These are phyloP conservation scores for Monochamus saltuarius DNA, from an alignment of 1,140 invertebrate species.

Conservation along the genomic window DNA sequence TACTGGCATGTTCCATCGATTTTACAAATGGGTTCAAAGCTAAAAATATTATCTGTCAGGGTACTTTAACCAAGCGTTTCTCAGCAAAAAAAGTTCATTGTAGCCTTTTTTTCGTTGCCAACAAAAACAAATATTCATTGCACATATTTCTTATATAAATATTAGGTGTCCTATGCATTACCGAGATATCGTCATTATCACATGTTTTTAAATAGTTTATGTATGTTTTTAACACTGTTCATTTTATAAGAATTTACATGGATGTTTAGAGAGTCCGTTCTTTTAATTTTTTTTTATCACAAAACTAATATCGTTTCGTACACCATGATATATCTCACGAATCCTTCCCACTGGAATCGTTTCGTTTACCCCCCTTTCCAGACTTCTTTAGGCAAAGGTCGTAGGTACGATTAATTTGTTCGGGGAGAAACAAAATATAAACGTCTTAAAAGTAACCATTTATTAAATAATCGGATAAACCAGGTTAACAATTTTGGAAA, in stretches of 20 bases:
- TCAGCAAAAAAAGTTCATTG: constrained; percentile 25
- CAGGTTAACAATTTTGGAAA: not conserved
- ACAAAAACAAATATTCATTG: constrained; percentile 40
- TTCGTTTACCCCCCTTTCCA: not conserved
- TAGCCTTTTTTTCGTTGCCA: constrained; percentile 38
- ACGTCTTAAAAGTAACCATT: constrained; percentile 2
- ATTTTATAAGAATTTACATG: constrained; percentile 26
- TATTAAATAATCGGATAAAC: not conserved
- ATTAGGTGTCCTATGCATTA: constrained; percentile 35
- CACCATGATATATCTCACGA: constrained; percentile 3
- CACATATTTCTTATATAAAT: constrained; percentile 34
- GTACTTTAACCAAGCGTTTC: constrained; percentile 13
- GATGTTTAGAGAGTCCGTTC: constrained; percentile 4
- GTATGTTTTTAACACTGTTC: constrained; percentile 19
- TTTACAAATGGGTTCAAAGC: not conserved
- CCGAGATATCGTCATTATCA: constrained; percentile 41
- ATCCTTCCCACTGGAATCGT: not conserved
- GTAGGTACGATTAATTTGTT: constrained; percentile 12
- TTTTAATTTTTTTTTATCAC: constrained; percentile 22
- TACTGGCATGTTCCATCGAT: too few species aligned
- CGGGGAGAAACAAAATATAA: constrained; percentile 14
- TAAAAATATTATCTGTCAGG: constrained; percentile 4
- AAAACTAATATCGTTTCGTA: constrained; percentile 9
- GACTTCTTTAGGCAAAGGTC: not conserved
- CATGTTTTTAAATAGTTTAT: constrained; percentile 34